A percentile compares a stretch with the other conserved stretches of the same genome.
These are phyloP conservation scores for Linnaemya tessellans DNA, from an alignment of 2,888 invertebrate genomes.

Conservation along the genomic window DNA sequence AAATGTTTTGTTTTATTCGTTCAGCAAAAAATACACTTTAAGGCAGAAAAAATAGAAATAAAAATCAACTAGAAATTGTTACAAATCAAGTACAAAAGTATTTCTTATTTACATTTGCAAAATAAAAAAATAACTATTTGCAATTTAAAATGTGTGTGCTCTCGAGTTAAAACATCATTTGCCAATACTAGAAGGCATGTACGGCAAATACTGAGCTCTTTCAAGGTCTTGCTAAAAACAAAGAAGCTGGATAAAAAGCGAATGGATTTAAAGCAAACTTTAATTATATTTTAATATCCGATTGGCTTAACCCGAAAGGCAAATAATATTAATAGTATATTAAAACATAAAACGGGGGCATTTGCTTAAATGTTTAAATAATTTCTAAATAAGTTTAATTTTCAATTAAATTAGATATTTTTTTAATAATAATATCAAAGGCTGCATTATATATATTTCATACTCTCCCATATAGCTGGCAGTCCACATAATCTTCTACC, in stretches of 20 bases:
- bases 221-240: constrained; percentile 41
- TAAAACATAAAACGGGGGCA: neutral
- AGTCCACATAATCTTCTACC: constrained; percentile 59
- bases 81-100: constrained; percentile 51
- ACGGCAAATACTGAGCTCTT: constrained; percentile 25
- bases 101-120: constrained; percentile 59
- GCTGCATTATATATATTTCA: constrained; percentile 3
- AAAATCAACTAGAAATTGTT: neutral
- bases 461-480: constrained; percentile 60
- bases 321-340: neutral
- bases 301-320: neutral
- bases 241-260: constrained; percentile 4
- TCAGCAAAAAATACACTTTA: neutral
- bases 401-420: neutral
- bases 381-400: neutral
- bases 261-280: constrained; percentile 4
- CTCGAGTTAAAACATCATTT: constrained; percentile 19
- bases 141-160: constrained; percentile 31
- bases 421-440: neutral
- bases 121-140: neutral
- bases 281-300: neutral
- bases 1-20: neutral
- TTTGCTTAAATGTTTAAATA: no score
- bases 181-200: constrained; percentile 40
- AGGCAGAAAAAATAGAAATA: constrained; percentile 17